phyloP scores from a whole-genome alignment of 2,888 invertebrate genomes.

The Diarsia brunnea region DNA sequence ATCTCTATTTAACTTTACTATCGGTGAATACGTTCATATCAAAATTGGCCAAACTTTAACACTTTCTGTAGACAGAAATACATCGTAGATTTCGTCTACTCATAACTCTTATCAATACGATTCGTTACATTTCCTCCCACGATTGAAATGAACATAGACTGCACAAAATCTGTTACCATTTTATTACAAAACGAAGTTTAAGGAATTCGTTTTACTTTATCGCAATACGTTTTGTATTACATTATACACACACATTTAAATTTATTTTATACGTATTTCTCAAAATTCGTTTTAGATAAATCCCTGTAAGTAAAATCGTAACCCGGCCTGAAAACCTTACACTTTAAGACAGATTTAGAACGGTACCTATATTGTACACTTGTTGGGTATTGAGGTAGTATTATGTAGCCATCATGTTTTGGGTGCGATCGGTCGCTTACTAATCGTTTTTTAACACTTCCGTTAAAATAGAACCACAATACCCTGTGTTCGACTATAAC shows the following conservation, averaged over 20 bases:
- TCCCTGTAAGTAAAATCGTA: constrained; percentile 70
- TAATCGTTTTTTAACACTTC: constrained; percentile 85
- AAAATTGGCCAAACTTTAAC: constrained; percentile 52
- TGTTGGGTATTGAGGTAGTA: constrained; percentile 90
- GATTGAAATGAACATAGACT: constrained; percentile 66
- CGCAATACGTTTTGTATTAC: constrained; percentile 51
- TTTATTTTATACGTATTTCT: constrained; percentile 66
- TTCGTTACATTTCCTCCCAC: constrained; percentile 35
- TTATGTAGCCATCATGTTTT: constrained; percentile 81
- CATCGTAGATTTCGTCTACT: constrained; percentile 11
- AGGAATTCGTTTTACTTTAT: constrained; percentile 63
- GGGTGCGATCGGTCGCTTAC: constrained; percentile 82
- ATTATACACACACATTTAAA: constrained; percentile 50
- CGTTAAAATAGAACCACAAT: constrained; percentile 90
- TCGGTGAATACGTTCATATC: constrained; percentile 66
- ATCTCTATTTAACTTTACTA: constrained; percentile 50
- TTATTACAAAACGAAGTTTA: constrained; percentile 66
- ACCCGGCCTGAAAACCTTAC: constrained; percentile 77
- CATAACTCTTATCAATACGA: constrained; percentile 21
- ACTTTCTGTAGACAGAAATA: constrained; percentile 21
- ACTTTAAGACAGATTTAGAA: constrained; percentile 85
- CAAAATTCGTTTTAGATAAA: constrained; percentile 68
- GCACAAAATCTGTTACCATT: constrained; percentile 49
- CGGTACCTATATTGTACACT: constrained; percentile 83
- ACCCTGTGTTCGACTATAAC: constrained; percentile 89